Base-by-base conservation (phyloP, 2,113 vertebrate genomes). In the Pelodiscus sinensis region DNA sequence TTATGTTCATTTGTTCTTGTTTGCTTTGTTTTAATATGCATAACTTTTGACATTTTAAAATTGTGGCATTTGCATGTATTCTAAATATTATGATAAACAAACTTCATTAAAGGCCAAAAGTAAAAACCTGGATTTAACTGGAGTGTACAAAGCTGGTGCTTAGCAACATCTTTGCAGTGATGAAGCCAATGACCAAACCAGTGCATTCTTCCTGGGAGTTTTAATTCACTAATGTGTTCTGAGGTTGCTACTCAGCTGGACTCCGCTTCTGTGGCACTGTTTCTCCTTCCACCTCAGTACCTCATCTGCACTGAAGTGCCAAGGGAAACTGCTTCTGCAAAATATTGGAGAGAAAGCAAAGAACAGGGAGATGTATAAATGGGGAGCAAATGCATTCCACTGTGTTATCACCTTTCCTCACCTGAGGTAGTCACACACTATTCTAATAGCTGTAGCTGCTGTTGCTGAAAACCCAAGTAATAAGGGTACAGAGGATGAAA, bases 51-150 rank as follows among this genome's bases (percentile, higher is more conserved):
- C 5, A 85, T 62, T 89, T 80, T 94, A 78, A 55, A 22, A 81
- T 77, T 3, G 44, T 16, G 83, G 19, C 0, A 0, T 11, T 83
- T 62, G 9, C 86, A 2, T 15, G 2, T 50, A 3, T 4, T 1
- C 4, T 24, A 38, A 54, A 85, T 15, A 1, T 16, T 75, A 51
- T 3, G 2, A 25, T 55, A 58, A 85, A 68, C 9, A 57, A 93
- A 88, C 11, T 88, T 55, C 1, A 54, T 83, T 91, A 62, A 90
- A 87, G 9, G 5, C 60, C 51, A 58, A 50, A 86, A 35, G 8
- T 68, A 19, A 51, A 54, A 68, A 35, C 84, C 29, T 56, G 19
- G 13, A 1, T n/a, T 80, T 56, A 85, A 88, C 0, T 22, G 8
- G 10, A 65, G 24, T 24, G 25, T 86, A 25, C 6, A 78, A 55